A percentile compares a stretch with the other conserved stretches of the same genome.
phyloP scores from a whole-genome alignment of 2,797 vertebrate genomes.

The Lacerta viridis region DNA sequence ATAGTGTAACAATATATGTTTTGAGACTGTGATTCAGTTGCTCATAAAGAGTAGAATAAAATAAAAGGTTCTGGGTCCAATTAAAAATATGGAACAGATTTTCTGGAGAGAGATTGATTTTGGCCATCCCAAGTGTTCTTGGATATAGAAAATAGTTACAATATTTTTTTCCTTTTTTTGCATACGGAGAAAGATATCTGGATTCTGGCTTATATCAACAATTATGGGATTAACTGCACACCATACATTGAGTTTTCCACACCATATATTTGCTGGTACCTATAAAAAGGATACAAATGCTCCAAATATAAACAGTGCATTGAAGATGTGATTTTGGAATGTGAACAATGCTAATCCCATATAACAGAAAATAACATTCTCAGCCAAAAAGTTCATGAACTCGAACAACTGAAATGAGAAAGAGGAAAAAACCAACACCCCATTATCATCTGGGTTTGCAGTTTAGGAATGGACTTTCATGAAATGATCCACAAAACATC shows the following conservation, averaged over 20 bases:
- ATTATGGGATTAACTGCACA: not conserved
- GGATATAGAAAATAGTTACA: not conserved
- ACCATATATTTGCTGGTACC: not conserved
- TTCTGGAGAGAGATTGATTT: not conserved
- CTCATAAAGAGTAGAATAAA: not conserved
- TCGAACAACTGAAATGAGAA: slow-evolving; percentile 88
- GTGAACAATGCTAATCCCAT: slow-evolving; percentile 89
- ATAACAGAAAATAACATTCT: slow-evolving; percentile 92
- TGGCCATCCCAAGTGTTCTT: not conserved
- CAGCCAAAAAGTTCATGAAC: slow-evolving; percentile 91
- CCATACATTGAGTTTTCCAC: not conserved
- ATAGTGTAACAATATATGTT: not conserved
- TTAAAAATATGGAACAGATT: not conserved
- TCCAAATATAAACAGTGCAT: slow-evolving; percentile 86
- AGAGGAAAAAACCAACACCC: slow-evolving; percentile 54
- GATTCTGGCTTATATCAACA: not conserved
- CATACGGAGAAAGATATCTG: not conserved
- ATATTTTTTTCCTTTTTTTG: not conserved
- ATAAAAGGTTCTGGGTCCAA: not conserved
- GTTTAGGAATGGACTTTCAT: slow-evolving; percentile 14
- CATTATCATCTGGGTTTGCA: slow-evolving; percentile 46
- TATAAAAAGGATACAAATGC: slow-evolving; percentile 89
- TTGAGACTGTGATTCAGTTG: not conserved
- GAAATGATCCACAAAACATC: slow-evolving; percentile 3
- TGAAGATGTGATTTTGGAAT: slow-evolving; percentile 88